Conservation (phyloP, 1,140 invertebrate species). For the Xylocopa sonorina region DNA sequence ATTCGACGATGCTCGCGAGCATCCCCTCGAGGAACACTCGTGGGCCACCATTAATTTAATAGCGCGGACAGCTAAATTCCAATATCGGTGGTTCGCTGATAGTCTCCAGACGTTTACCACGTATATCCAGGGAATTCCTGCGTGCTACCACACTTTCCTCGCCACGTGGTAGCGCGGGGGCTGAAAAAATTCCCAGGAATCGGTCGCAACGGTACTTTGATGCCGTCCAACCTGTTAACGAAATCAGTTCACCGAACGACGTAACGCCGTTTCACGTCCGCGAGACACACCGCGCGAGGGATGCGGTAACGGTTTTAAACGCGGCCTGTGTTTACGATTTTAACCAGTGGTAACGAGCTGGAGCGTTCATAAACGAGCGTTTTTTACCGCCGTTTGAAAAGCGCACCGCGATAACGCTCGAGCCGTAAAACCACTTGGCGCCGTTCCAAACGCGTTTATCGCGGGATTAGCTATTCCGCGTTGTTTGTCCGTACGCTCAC, state of each 20-base stretch:
- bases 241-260: too few species aligned
- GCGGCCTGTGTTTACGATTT: constrained; percentile 6
- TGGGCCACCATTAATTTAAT: constrained; percentile 70
- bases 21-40: constrained; percentile 8
- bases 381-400: constrained; percentile 33
- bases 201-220: too few species aligned
- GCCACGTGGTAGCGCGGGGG: neutral
- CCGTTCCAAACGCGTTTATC: constrained; percentile 50
- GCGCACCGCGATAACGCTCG: constrained; percentile 35
- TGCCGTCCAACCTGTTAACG: too few species aligned
- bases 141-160: neutral
- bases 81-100: constrained; percentile 70
- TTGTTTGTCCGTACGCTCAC: constrained; percentile 51
- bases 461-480: constrained; percentile 60
- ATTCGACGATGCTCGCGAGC: neutral
- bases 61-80: constrained; percentile 68
- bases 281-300: neutral
- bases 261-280: too few species aligned
- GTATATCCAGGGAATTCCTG: constrained; percentile 38
- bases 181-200: too few species aligned
- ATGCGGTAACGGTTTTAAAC: constrained; percentile 29
- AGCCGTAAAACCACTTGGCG: constrained; percentile 54
- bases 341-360: constrained; percentile 35
- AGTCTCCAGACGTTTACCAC: constrained; percentile 63
- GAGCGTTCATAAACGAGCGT: constrained; percentile 11